Evolutionary conservation across 2,797 vertebrate genomes (phyloP), one percentile per base, ranked within the genome.

Genomic region (Tympanoctomys barrerae): DNA sequence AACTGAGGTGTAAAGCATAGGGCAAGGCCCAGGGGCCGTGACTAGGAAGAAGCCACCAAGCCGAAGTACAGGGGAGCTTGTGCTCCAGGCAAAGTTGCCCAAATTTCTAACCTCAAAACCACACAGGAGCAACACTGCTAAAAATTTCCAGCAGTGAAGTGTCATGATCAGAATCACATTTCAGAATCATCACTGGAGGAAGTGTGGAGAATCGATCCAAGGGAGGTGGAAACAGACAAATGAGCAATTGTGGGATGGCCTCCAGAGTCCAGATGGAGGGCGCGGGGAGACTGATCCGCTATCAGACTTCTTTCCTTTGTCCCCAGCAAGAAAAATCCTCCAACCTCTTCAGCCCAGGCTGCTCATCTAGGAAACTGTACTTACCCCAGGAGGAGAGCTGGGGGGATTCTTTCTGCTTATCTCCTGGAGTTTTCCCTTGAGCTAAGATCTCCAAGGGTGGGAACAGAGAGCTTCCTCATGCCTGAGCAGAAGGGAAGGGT

Each of bases 101-200:
- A 85, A 64, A 79, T 89, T 93, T 93, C 89, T 90, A 68, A 89
- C 42, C 78, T 62, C 61, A 73, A 94, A 88, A 92, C 77, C 36
- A 2, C 33, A 2, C 31, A 77, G 68, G 90, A 52, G 96, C 54
- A 49, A 49, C 8, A 49, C 64, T 83, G 93, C 84, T 73, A 78
- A 81, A 73, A 95, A 97, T 96, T 94, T 57, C 87, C 92, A 96
- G 66, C 70, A 87, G 73, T 18, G 85, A 91, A 80, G 75, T 94
- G 83, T 81, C 94, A 75, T 93, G 90, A 90, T 81, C 70, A 86
- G 93, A 98, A 94, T 84, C 89, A 75, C 66, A 94, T 81, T 86
- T 95, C 36, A 46, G 79, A 64, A 90, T 31, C 52, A 68, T 31
- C 85, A 61, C 64, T 79, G 75, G 49, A 73, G 71, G 87, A 80